Evolutionary conservation across 2,797 vertebrate species (phyloP).

Genomic region (Siniperca undulata): DNA sequence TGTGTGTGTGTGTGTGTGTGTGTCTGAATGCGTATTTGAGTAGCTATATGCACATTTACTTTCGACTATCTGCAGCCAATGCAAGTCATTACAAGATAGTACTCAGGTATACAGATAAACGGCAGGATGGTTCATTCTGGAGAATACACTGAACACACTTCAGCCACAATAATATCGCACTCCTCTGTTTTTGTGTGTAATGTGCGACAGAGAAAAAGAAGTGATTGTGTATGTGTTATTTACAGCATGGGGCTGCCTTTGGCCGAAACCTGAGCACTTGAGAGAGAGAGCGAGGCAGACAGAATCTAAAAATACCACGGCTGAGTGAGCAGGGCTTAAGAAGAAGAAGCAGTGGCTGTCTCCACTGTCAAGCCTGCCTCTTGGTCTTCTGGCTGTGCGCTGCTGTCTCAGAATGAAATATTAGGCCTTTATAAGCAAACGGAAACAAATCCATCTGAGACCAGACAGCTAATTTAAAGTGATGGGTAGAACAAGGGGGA

Average conservation of each 20-base stretch:
- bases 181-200: constrained; percentile 9
- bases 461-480: constrained; percentile 70
- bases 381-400: constrained; percentile 37
- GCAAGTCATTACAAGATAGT: background rate
- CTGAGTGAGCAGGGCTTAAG: constrained; percentile 75
- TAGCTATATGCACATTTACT: background rate
- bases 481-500: constrained; percentile 47
- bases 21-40: background rate
- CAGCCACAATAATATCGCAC: constrained; percentile 18
- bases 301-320: constrained; percentile 79
- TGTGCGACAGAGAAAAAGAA: constrained; percentile 14
- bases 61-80: constrained; percentile 1
- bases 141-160: constrained; percentile 7
- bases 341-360: constrained; percentile 60
- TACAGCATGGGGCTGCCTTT: constrained; percentile 59
- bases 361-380: constrained; percentile 57
- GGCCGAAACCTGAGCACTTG: constrained; percentile 71
- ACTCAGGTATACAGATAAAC: background rate
- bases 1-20: background rate
- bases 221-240: constrained; percentile 61
- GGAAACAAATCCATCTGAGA: constrained; percentile 71
- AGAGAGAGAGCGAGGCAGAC: constrained; percentile 68
- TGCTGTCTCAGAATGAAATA: constrained; percentile 65
- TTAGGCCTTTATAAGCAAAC: constrained; percentile 62
- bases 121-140: background rate